These are phyloP conservation scores for Dryococelus australis DNA, from an alignment of 2,888 invertebrate species.

Conservation along the genomic window DNA sequence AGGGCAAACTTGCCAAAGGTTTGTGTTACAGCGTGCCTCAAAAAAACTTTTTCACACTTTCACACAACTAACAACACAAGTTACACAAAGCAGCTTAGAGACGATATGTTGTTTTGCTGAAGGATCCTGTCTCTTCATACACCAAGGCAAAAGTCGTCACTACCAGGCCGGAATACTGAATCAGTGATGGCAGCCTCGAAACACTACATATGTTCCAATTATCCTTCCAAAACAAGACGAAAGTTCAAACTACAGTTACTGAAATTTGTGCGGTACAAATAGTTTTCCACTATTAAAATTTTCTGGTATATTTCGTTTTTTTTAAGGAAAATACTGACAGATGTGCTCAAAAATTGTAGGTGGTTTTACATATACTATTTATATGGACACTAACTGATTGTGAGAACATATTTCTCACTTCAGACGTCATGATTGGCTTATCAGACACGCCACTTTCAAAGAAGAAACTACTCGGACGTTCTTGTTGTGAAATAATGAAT, in stretches of 20 bases:
- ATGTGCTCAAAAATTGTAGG: not conserved
- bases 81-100: slow-evolving; percentile 10
- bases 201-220: not conserved
- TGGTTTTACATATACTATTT: not conserved
- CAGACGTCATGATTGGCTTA: no score
- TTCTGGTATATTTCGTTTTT: not conserved
- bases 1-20: slow-evolving; percentile 3
- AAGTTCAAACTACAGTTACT: not conserved
- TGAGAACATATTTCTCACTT: no score
- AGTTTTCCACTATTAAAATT: not conserved
- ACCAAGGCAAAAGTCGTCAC: not conserved
- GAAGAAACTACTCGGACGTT: no score
- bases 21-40: not conserved
- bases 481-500: no score
- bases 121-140: not conserved
- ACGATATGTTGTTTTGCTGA: slow-evolving; percentile 1
- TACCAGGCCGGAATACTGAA: not conserved
- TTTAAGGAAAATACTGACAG: not conserved
- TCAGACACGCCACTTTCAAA: no score
- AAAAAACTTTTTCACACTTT: not conserved
- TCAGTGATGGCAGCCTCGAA: not conserved
- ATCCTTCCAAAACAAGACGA: not conserved
- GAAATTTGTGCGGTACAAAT: not conserved
- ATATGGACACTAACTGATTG: no score
- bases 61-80: not conserved